Evolutionary conservation across 2,113 vertebrate species (phyloP).

Genomic region (Ciconia boyciana): DNA sequence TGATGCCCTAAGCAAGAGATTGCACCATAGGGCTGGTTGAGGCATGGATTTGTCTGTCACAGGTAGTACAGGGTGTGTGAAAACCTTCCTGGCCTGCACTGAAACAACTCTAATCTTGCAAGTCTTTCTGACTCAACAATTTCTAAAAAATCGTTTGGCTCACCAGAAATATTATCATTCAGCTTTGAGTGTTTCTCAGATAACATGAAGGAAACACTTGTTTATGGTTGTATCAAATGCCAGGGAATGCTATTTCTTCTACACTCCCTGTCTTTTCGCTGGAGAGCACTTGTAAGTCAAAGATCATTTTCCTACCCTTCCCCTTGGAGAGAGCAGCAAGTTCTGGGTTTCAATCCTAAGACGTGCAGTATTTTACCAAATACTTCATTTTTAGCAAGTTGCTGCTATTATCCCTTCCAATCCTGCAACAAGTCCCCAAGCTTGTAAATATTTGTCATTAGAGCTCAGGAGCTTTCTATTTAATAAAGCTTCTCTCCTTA

Average conservation of each 20-base stretch:
- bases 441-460: background rate
- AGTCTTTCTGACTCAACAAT: background rate
- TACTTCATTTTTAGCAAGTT: background rate
- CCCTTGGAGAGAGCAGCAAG: background rate
- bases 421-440: background rate
- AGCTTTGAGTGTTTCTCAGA: background rate
- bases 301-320: background rate
- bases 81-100: background rate
- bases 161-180: background rate
- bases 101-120: background rate
- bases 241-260: background rate
- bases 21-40: background rate
- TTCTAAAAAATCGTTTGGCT: background rate
- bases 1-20: background rate
- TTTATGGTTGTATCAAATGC: background rate
- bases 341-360: background rate
- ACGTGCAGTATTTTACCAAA: background rate
- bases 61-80: background rate
- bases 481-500: background rate
- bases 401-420: background rate
- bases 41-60: background rate
- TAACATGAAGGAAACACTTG: background rate
- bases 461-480: background rate
- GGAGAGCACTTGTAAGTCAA: background rate
- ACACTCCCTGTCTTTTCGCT: background rate